phyloP scores from a whole-genome alignment of 2,113 vertebrate species.

The Etia nguti region DNA sequence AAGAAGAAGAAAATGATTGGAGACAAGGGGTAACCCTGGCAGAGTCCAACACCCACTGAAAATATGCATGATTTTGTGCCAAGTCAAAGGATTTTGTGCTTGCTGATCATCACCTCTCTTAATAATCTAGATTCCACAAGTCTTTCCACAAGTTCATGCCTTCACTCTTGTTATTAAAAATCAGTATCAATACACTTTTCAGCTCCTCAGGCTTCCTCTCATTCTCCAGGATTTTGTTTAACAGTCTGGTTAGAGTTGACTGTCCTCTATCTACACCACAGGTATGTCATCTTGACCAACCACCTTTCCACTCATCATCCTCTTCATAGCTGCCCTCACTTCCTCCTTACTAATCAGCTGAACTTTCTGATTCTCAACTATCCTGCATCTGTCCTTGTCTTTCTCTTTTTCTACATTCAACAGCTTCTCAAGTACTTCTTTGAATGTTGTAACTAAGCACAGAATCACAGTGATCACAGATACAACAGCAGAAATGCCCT shows the following conservation, averaged over 20 bases:
- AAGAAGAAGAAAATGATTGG: too few species aligned
- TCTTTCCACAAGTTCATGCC: background rate
- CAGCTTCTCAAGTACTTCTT: background rate
- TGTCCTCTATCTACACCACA: background rate
- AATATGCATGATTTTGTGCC: too few species aligned
- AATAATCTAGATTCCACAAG: background rate
- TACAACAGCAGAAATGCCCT: background rate
- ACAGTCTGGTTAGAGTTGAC: background rate
- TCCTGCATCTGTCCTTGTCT: background rate
- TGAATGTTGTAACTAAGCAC: background rate
- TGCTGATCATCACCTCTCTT: too few species aligned
- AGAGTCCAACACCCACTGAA: too few species aligned
- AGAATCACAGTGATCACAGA: background rate
- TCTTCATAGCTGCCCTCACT: background rate
- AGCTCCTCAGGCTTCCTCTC: background rate
- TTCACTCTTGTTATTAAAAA: background rate
- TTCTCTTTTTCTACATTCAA: background rate
- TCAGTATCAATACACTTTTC: background rate
- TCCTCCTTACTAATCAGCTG: background rate
- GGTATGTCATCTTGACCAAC: background rate
- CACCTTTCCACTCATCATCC: background rate
- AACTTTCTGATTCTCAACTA: background rate
- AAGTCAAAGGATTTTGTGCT: too few species aligned
- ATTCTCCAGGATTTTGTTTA: background rate
- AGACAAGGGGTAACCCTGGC: too few species aligned